These are phyloP conservation scores for Ormyrus rosae DNA, from an alignment of 2,888 invertebrate genomes.

Conservation along the genomic window DNA sequence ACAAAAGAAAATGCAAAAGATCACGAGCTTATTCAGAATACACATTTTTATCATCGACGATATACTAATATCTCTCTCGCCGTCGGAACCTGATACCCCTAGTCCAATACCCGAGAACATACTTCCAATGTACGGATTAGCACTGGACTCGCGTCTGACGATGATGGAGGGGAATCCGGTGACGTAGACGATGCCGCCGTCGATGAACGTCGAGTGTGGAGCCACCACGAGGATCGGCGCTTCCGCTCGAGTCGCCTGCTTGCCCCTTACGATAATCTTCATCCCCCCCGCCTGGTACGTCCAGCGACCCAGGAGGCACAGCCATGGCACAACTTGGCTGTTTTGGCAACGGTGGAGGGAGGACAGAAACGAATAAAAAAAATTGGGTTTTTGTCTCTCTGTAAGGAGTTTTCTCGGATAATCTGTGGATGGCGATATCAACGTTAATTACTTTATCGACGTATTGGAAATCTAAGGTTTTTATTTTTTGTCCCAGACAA, in stretches of 20 bases:
- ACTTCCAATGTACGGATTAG: constrained; percentile 93
- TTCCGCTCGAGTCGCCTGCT: constrained; percentile 84
- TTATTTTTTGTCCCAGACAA: no score
- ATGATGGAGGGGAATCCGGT: constrained; percentile 90
- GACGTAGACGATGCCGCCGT: constrained; percentile 90
- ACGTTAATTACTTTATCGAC: no score
- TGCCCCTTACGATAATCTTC: constrained; percentile 86
- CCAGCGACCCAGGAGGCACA: constrained; percentile 85
- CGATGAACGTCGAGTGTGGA: constrained; percentile 93
- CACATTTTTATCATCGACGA: no score
- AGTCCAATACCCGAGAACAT: constrained; percentile 75
- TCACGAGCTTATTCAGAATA: no score
- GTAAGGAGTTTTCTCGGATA: no score
- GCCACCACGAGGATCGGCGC: constrained; percentile 92
- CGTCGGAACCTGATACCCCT: no score
- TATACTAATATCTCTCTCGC: no score
- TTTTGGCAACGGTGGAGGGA: no score
- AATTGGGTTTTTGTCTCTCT: no score
- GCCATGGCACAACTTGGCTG: constrained; percentile 78
- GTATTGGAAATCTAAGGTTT: no score
- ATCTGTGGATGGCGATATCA: no score
- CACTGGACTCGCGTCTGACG: constrained; percentile 86
- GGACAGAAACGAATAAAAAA: not conserved
- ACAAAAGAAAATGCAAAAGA: no score
- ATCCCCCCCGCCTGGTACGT: constrained; percentile 87